A percentile compares a stretch with the other conserved stretches of the same genome.
These are phyloP conservation scores for Malurus cyaneus DNA, from an alignment of 2,113 vertebrate species.

Conservation along the genomic window DNA sequence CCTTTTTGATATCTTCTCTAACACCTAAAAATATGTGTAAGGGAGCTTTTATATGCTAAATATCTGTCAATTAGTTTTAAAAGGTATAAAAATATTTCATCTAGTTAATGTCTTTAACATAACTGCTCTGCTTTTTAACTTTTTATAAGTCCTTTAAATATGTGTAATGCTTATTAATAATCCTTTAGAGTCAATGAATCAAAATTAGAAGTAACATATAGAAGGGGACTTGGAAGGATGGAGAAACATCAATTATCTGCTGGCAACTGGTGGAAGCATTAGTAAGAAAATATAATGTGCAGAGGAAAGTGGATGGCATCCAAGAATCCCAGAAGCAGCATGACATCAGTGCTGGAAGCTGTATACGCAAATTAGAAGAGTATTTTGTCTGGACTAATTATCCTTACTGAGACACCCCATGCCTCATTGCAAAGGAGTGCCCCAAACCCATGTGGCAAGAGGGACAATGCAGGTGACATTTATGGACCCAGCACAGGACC, in stretches of 20 bases:
- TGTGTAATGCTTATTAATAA: not conserved
- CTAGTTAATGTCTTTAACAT: not conserved
- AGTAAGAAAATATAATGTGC: not conserved
- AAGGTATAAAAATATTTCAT: not conserved
- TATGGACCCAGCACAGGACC: not conserved
- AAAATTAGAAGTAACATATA: not conserved
- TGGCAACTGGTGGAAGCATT: not conserved
- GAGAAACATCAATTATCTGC: not conserved
- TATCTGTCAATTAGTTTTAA: not conserved
- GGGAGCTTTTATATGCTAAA: not conserved
- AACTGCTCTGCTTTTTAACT: not conserved
- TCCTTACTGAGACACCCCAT: not conserved
- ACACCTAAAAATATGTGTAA: not conserved
- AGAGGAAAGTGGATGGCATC: not conserved
- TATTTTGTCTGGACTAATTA: slow-evolving; percentile 34
- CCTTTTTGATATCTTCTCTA: not conserved
- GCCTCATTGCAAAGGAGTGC: not conserved
- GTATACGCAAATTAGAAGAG: not conserved
- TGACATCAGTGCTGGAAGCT: slow-evolving; percentile 1
- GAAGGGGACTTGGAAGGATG: not conserved
- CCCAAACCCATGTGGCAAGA: not conserved
- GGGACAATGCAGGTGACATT: not conserved
- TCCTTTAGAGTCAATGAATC: not conserved
- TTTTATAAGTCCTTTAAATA: not conserved
- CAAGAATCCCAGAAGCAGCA: not conserved